These are phyloP conservation scores for Styela clava DNA, from an alignment of 23 tunicate genomes.

Conservation along the genomic window DNA sequence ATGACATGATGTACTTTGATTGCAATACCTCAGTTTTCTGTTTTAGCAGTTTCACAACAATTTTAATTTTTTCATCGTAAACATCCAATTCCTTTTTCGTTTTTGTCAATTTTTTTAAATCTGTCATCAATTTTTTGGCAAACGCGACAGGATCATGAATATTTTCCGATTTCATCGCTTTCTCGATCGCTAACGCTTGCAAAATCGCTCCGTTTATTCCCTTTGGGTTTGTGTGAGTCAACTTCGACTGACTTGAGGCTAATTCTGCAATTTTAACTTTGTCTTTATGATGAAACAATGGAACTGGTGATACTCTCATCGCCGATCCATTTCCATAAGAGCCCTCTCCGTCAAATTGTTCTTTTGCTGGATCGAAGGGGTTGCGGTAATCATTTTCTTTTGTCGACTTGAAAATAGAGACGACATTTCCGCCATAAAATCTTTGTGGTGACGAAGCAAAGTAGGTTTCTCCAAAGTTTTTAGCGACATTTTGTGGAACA, in stretches of 20 bases:
- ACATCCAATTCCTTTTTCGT: neutral
- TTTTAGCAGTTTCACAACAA: neutral
- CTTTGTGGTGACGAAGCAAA: conserved; percentile 1
- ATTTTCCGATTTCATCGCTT: conserved; percentile 27
- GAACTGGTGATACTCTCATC: conserved; percentile 75
- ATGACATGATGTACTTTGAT: too few relatives aligned
- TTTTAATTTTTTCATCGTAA: conserved; percentile 1
- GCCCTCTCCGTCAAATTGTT: conserved; percentile 67
- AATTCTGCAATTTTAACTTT: conserved; percentile 20
- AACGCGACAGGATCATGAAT: conserved; percentile 8
- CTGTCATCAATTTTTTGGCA: conserved; percentile 32
- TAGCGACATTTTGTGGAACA: conserved; percentile 37
- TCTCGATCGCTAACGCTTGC: conserved; percentile 55
- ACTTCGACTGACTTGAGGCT: conserved; percentile 8
- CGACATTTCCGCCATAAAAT: conserved; percentile 52
- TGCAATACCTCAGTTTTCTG: neutral
- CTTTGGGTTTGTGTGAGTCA: conserved; percentile 47
- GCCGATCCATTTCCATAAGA: conserved; percentile 88
- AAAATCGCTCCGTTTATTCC: conserved; percentile 73
- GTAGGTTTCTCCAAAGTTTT: conserved; percentile 51
- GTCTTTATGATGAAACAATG: conserved; percentile 39
- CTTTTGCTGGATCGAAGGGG: conserved; percentile 42
- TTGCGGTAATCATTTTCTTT: conserved; percentile 3
- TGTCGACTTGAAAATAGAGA: conserved; percentile 30
- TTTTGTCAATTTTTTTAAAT: neutral